Evolutionary conservation across 2,888 invertebrate species (phyloP).

Genomic region (Folsomia manolachei): DNA sequence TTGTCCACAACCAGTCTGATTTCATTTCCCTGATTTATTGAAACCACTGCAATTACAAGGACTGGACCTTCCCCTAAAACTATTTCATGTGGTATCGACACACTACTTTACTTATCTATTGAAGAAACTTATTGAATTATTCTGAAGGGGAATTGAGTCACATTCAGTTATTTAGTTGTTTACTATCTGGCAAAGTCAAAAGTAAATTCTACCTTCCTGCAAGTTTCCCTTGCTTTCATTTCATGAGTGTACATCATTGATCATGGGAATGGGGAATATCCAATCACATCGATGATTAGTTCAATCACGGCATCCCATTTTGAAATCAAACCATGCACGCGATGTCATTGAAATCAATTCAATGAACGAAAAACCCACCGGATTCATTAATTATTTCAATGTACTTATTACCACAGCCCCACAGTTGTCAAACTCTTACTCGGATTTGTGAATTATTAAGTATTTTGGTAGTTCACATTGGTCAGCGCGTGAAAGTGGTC

Average conservation of each 20-base stretch:
- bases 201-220: background rate
- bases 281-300: background rate
- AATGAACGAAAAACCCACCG: conserved; percentile 34
- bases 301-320: conserved; percentile 7
- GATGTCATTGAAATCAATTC: background rate
- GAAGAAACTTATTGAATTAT: background rate
- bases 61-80: too few species aligned
- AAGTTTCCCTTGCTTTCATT: too few species aligned
- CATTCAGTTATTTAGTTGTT: background rate
- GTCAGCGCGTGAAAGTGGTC: too few species aligned
- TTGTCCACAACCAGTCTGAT: too few species aligned
- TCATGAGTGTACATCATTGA: background rate
- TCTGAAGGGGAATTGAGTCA: background rate
- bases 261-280: background rate
- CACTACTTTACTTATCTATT: background rate
- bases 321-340: conserved; percentile 11
- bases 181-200: background rate
- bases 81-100: too few species aligned
- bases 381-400: conserved; percentile 34
- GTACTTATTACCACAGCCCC: background rate
- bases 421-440: too few species aligned
- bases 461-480: too few species aligned
- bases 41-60: too few species aligned
- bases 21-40: background rate
- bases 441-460: too few species aligned